Conservation (phyloP, 2,113 vertebrate genomes). For the Procavia capensis region DNA sequence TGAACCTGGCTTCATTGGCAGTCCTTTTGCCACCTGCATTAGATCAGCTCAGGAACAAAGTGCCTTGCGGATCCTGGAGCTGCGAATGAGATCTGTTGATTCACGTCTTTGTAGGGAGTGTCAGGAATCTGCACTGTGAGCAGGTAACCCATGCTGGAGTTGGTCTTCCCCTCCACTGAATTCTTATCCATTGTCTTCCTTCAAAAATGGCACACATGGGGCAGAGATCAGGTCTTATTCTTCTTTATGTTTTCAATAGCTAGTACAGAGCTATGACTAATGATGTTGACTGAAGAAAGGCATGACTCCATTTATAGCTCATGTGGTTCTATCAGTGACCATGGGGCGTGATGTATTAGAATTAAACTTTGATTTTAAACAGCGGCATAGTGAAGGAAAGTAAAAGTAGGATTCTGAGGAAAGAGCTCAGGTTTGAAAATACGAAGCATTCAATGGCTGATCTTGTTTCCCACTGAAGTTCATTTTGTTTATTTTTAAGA, state of each 20-base stretch:
- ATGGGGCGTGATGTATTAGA: not conserved
- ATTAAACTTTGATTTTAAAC: not conserved
- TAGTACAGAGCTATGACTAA: not conserved
- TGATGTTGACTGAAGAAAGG: not conserved
- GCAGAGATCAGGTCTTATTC: not conserved
- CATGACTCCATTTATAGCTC: not conserved
- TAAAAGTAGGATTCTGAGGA: not conserved
- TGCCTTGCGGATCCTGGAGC: not conserved
- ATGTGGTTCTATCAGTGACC: not conserved
- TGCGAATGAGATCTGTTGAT: not conserved
- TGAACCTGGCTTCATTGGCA: not conserved
- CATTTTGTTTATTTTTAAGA: not conserved
- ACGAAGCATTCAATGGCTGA: not conserved
- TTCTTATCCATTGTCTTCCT: no score
- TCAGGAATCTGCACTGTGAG: not conserved
- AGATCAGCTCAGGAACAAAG: not conserved
- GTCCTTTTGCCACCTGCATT: not conserved
- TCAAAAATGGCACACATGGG: not conserved
- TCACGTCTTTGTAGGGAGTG: not conserved
- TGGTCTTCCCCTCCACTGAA: not conserved
- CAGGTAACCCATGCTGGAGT: not conserved
- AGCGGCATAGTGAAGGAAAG: not conserved
- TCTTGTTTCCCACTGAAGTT: not conserved
- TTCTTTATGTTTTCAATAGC: not conserved
- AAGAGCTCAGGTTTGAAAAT: slow-evolving; percentile 17